Base-by-base conservation (phyloP, 2,113 vertebrate species). In the Podarcis cretensis region DNA sequence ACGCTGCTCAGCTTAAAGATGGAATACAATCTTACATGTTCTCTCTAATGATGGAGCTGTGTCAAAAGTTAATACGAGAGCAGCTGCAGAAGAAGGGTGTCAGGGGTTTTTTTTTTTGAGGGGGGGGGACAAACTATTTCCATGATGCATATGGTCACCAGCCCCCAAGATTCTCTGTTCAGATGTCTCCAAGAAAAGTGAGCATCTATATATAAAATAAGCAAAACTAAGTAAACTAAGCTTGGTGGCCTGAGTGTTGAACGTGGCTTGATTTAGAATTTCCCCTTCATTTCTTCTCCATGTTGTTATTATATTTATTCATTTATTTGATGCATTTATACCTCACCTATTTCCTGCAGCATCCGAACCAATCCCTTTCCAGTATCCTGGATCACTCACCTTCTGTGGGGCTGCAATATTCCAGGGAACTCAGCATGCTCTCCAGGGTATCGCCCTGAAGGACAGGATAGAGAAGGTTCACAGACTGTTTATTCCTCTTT, bases 391-490 rank as follows among this genome's bases (percentile, higher is more conserved):
- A 30, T 68, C 27, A 68, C 86, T 85, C 57, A 91, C 82, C 86
- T n/a, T 54, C 40, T 1, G 30, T 35, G 27, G n/a, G 12, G 6
- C 2, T 27, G 83, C 6, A n/a, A 13, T 92, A 80, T 16, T 0
- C 69, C 87, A 96, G 81, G 40, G 48, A 20, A 20, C 1, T 75
- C 59, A 96, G 40, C 63, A 93, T 74, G 1, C 84, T 80, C 12
- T 90, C 90, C 54, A 91, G 20, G 35, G 23, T 25, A 4, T 92
- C 85, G 25, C 91, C 90, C 95, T 96, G 68, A 10, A 77, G 27
- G 57, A 63, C 7, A 37, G 20, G 13, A 68, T 16, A n/a, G 21
- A 32, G 57, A 54, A 32, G 32, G 8, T 16, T 25, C 92, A 81
- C 30, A n/a, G 32, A 12, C 9, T 20, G 8, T 63, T 18, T 20